Evolutionary conservation across 2,888 invertebrate genomes (phyloP).

Genomic region (Eledona agricola): DNA sequence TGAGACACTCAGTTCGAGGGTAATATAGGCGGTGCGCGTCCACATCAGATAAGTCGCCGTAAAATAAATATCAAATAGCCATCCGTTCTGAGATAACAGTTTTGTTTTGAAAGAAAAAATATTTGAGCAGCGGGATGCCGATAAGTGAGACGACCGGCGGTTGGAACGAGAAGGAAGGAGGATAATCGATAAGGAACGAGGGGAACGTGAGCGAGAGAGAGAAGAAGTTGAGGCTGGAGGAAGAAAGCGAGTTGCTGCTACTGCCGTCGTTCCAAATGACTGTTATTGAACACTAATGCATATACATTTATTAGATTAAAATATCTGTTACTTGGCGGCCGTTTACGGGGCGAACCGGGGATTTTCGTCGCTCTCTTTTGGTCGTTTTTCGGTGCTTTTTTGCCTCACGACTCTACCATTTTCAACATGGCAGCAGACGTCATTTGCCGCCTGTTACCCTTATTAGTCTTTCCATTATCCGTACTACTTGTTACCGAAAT

Average conservation of each 20-base stretch:
- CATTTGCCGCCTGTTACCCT: constrained; percentile 35
- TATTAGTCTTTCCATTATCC: constrained; percentile 32
- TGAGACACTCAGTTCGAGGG: too few species aligned
- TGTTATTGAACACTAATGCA: constrained; percentile 39
- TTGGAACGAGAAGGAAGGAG: constrained; percentile 14
- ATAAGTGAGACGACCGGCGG: constrained; percentile 28
- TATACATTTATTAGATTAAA: constrained; percentile 36
- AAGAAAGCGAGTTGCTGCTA: constrained; percentile 29
- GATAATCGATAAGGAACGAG: constrained; percentile 31
- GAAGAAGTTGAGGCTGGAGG: constrained; percentile 19
- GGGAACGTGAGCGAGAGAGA: constrained; percentile 16
- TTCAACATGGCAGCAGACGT: constrained; percentile 29
- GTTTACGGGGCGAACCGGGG: constrained; percentile 10
- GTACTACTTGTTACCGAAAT: constrained; percentile 28
- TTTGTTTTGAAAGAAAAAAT: constrained; percentile 37
- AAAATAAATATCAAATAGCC: constrained; percentile 30
- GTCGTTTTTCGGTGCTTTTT: constrained; percentile 12
- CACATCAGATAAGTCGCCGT: constrained; percentile 27
- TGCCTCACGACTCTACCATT: constrained; percentile 10
- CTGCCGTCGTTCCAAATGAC: constrained; percentile 32
- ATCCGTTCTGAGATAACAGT: constrained; percentile 34
- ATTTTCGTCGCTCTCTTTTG: constrained; percentile 19
- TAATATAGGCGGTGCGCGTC: constrained; percentile 11
- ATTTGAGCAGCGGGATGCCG: constrained; percentile 36
- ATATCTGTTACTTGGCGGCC: constrained; percentile 28